Percentiles rank a stretch among this genome's conserved stretches.
Evolutionary conservation across 2,113 vertebrate species (phyloP).

Genomic region (Poecilia latipinna): DNA sequence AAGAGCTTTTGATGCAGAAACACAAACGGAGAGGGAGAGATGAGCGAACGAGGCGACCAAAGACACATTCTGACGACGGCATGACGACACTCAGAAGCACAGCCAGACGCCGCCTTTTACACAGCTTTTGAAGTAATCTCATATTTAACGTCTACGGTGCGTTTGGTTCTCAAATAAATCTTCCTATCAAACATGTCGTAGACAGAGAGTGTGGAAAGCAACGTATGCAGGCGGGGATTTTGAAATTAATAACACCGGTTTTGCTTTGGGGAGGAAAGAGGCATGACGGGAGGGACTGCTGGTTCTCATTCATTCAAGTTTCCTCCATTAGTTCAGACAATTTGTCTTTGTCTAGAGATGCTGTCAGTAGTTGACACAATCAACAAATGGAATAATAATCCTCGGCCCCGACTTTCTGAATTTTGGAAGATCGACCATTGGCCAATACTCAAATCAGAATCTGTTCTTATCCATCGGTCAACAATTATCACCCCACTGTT

Average conservation of each 20-base stretch:
- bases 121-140: constrained; percentile 45
- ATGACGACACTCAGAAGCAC: background rate
- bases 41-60: constrained; percentile 19
- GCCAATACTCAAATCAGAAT: no score
- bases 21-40: constrained; percentile 22
- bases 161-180: constrained; percentile 5
- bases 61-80: constrained; percentile 15
- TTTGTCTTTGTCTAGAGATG: background rate
- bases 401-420: no score
- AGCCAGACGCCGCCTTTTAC: background rate
- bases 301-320: background rate
- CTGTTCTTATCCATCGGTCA: no score
- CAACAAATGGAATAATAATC: background rate
- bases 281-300: background rate
- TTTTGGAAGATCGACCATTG: no score
- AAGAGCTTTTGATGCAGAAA: constrained; percentile 84
- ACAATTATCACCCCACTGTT: no score
- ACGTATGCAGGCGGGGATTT: constrained; percentile 3
- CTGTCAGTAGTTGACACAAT: background rate
- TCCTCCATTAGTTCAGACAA: background rate
- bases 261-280: background rate
- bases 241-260: constrained; percentile 12
- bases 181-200: constrained; percentile 34
- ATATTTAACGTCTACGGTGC: constrained; percentile 46
- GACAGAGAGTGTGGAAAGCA: constrained; percentile 18